These are phyloP conservation scores for Cydia amplana DNA, from an alignment of 1,140 invertebrate species.

Conservation along the genomic window DNA sequence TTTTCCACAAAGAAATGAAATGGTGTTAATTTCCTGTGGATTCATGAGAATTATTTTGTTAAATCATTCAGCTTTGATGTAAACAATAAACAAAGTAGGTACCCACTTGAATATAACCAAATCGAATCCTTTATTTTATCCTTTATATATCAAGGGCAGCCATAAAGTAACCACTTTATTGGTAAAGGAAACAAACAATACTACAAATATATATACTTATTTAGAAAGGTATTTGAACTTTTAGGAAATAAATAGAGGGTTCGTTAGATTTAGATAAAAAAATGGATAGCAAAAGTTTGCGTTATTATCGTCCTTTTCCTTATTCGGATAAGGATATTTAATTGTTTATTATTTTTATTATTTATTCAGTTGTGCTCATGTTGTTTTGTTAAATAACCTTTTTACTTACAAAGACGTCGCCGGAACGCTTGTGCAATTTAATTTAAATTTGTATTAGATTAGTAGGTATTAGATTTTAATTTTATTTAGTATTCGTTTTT, in stretches of 20 bases:
- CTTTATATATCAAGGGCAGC: not conserved
- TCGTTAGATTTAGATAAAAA: not conserved
- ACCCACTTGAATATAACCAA: not conserved
- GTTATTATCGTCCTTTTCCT: not conserved
- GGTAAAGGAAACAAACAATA: not conserved
- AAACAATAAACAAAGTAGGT: not conserved
- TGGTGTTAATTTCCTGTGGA: slow-evolving; percentile 21
- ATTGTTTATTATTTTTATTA: not conserved
- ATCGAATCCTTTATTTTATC: slow-evolving; percentile 10
- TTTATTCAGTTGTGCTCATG: not conserved
- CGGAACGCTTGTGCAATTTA: no score
- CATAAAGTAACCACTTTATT: not conserved
- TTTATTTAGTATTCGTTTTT: no score
- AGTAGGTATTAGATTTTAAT: no score
- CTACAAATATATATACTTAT: not conserved
- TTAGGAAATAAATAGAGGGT: not conserved
- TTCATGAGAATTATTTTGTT: not conserved
- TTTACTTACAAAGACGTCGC: no score
- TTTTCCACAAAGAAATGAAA: not conserved
- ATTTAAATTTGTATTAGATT: no score
- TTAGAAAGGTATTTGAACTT: not conserved
- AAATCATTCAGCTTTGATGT: not conserved
- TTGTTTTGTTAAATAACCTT: not conserved
- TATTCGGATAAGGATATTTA: not conserved
- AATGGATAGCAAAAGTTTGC: not conserved